These are phyloP conservation scores for Megatriorchis doriae DNA, from an alignment of 2,113 vertebrate genomes.

Conservation along the genomic window DNA sequence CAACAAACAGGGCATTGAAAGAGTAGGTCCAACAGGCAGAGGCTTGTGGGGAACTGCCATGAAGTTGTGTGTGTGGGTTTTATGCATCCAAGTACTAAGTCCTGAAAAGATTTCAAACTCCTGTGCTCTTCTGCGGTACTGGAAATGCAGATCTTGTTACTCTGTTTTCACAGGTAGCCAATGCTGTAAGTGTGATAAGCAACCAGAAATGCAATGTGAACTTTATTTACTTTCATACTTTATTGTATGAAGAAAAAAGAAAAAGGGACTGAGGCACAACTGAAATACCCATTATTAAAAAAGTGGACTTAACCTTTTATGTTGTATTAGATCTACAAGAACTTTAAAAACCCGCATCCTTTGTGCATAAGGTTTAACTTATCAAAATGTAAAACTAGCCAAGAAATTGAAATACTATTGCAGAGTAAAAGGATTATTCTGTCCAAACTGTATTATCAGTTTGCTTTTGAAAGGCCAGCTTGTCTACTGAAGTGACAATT, in stretches of 20 bases:
- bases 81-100: not conserved
- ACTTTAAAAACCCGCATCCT: not conserved
- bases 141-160: not conserved
- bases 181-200: not conserved
- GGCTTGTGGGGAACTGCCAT: rapidly evolving
- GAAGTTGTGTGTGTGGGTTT: rapidly evolving
- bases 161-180: not conserved
- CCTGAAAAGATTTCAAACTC: conserved; percentile 20
- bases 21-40: not conserved
- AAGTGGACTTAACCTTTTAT: not conserved
- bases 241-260: not conserved
- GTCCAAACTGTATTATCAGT: not conserved
- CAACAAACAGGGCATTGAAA: not conserved
- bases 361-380: not conserved
- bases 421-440: not conserved
- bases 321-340: not conserved
- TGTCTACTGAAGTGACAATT: not conserved
- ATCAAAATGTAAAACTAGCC: not conserved
- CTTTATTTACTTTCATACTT: not conserved
- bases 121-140: not conserved
- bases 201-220: not conserved
- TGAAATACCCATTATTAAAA: not conserved
- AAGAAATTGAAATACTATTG: not conserved
- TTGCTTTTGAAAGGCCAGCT: not conserved
- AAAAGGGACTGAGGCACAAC: not conserved